A percentile compares a stretch with the other conserved stretches of the same genome.
Conservation (phyloP, 2,888 invertebrate genomes). For the Mythimna loreyi region DNA sequence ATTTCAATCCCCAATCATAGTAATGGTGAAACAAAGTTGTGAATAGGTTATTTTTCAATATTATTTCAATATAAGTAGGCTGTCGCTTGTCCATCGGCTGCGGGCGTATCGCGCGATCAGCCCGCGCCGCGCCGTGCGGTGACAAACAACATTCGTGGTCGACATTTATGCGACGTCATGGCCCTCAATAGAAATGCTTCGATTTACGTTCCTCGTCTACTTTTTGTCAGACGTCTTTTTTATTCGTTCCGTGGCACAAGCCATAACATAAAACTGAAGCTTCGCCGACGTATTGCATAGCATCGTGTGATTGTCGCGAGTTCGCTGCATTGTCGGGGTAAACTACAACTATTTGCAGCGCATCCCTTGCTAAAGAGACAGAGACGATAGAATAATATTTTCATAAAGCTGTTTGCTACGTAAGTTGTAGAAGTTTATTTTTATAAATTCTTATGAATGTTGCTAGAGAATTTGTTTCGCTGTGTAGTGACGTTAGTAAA, state of each 20-base stretch:
- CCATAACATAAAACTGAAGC: constrained; percentile 70
- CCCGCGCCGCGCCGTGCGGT: constrained; percentile 74
- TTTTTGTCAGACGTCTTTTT: constrained; percentile 83
- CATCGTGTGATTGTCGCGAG: constrained; percentile 30
- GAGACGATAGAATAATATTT: constrained; percentile 50
- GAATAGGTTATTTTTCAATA: constrained; percentile 79
- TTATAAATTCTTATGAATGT: constrained; percentile 47
- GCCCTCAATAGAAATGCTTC: constrained; percentile 88
- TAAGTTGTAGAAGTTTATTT: constrained; percentile 44
- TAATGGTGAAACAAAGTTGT: constrained; percentile 70
- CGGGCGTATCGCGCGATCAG: constrained; percentile 81
- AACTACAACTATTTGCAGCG: constrained; percentile 43
- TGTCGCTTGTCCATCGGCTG: constrained; percentile 67
- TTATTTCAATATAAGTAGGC: constrained; percentile 73
- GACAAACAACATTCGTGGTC: constrained; percentile 88
- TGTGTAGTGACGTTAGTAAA: background rate
- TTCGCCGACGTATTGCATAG: constrained; percentile 44
- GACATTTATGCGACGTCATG: constrained; percentile 89
- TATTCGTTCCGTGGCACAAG: constrained; percentile 74
- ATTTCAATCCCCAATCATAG: constrained; percentile 60
- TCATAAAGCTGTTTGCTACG: constrained; percentile 47
- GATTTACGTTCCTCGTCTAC: constrained; percentile 81
- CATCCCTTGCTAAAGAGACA: constrained; percentile 32
- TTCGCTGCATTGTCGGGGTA: constrained; percentile 35
- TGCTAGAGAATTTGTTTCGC: constrained; percentile 37